These are phyloP conservation scores for Tethea ocularis DNA, from an alignment of 2,888 invertebrate genomes.

Conservation along the genomic window DNA sequence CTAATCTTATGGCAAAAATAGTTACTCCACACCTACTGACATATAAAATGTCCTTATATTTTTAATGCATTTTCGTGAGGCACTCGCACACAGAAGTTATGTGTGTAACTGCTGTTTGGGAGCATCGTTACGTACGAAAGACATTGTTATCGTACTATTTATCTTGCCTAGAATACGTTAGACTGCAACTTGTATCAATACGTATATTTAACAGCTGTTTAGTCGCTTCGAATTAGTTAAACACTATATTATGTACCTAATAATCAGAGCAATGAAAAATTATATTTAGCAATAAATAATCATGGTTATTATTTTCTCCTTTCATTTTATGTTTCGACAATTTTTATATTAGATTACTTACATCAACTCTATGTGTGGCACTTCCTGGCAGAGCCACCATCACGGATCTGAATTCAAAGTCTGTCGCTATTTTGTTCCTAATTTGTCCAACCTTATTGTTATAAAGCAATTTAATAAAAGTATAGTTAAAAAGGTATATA, in stretches of 20 bases:
- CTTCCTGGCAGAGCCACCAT: too few species aligned
- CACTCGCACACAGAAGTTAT: too few species aligned
- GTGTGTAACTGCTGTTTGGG: too few species aligned
- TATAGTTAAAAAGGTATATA: too few species aligned
- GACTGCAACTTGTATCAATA: constrained; percentile 23
- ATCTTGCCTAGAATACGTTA: constrained; percentile 19
- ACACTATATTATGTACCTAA: constrained; percentile 43
- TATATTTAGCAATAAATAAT: constrained; percentile 70
- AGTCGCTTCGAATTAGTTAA: constrained; percentile 35
- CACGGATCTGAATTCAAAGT: too few species aligned
- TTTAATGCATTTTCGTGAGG: constrained; percentile 4
- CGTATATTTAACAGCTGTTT: constrained; percentile 28
- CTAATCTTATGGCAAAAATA: background rate
- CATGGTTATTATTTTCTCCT: constrained; percentile 29
- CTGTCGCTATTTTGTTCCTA: too few species aligned
- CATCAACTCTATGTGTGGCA: too few species aligned
- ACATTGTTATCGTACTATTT: background rate
- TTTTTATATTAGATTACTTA: too few species aligned
- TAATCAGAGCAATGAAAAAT: constrained; percentile 68
- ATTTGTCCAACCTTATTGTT: too few species aligned
- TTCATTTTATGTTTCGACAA: background rate
- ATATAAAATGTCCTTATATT: background rate
- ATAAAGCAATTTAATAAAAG: too few species aligned
- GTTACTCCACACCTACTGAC: background rate
- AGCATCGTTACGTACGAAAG: background rate